phyloP scores from a whole-genome alignment of 2,113 vertebrate species.

The Hippopotamus amphibius region DNA sequence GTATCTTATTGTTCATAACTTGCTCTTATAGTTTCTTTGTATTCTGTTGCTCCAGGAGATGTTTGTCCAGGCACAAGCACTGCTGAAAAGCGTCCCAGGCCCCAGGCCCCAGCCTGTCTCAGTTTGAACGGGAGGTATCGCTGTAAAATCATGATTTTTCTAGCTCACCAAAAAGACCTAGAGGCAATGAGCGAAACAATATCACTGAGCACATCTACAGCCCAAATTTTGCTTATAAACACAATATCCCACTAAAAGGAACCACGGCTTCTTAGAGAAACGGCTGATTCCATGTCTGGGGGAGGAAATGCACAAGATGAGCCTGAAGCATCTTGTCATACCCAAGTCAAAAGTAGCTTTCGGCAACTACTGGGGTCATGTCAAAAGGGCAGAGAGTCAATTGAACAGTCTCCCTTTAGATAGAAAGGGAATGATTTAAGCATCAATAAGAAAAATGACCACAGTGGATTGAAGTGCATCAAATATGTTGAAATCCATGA shows the following conservation, averaged over 20 bases:
- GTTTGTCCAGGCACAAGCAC: too few relatives aligned
- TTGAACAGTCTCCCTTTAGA: not conserved
- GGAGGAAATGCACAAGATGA: not conserved
- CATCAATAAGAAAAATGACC: not conserved
- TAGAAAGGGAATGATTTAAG: not conserved
- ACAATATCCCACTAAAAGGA: not conserved
- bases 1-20: too few relatives aligned
- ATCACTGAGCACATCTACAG: not conserved
- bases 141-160: not conserved
- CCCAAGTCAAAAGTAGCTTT: not conserved
- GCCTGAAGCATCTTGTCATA: not conserved
- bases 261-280: not conserved
- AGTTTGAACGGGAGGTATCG: not conserved
- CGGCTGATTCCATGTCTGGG: not conserved
- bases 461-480: not conserved
- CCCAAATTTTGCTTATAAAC: not conserved
- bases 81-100: too few relatives aligned
- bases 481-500: conserved; percentile 7
- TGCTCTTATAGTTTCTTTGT: too few relatives aligned
- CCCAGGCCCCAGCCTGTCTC: too few relatives aligned
- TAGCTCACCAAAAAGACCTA: not conserved
- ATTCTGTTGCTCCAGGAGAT: too few relatives aligned
- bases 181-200: not conserved
- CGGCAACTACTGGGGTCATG: not conserved
- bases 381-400: not conserved